Evolutionary conservation across 2,888 invertebrate species (phyloP), one percentile per base, ranked within the genome.

Genomic region (Auanema sp.): DNA sequence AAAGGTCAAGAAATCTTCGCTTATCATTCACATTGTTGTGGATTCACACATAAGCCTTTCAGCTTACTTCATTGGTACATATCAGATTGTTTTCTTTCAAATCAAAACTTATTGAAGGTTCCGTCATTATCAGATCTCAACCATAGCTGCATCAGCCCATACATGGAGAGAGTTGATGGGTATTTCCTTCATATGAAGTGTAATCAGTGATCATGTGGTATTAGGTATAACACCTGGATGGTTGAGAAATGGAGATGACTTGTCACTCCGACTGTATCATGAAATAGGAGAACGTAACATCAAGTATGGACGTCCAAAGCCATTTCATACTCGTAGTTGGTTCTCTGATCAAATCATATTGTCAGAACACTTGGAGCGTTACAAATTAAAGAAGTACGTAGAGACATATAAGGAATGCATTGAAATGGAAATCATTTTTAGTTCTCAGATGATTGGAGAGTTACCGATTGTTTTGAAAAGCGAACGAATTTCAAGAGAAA

Each of bases 11-110:
- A 47, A 10, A 47, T 47, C 16, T 47, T 47, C 10, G 16, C 47
- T 18, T 47, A 47, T 21, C 47, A 47, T 47, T 47, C 47, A 47
- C 47, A 47, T 47, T 47, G 47, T 47, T 47, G 47, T 21, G 47
- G 47, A 47, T 47, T 47, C 10, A 47, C 47, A 47, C 47, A 47
- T 21, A 47, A 47, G 21, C 47, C 47, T 21, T 47, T 16, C 16
- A 18, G 16, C 10, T 5, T 33, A 5, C 47, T 47, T 5, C 47
- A 21, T 18, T 47, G 47, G 47, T 33, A 5, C 3, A 33, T 33
- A 33, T 5, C 33, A 33, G 16, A 3, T 47, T 47, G 3, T 47
- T 16, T 10, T 47, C 16, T 47, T 21, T 21, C 47, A 21, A 47
- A 47, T 47, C 3, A 5, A 47, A 3, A 18, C 10, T 18, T 10